phyloP scores from a whole-genome alignment of 1,140 invertebrate genomes.

The Cotesia typhae region DNA sequence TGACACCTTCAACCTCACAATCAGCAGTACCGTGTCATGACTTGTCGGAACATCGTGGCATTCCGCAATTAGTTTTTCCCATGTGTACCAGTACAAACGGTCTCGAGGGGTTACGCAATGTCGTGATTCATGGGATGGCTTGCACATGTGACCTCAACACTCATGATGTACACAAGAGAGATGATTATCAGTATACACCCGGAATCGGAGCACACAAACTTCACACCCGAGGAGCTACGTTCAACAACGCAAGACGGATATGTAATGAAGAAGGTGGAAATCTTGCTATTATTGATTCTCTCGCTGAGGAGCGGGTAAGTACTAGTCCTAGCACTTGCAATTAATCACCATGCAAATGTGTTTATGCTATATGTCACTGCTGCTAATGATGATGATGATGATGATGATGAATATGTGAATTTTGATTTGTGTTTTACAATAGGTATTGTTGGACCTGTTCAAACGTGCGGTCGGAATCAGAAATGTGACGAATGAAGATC shows the following conservation, averaged over 20 bases:
- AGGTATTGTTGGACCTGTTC: conserved; percentile 57
- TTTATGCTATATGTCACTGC: no score
- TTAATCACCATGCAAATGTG: background rate
- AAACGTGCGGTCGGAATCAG: conserved; percentile 47
- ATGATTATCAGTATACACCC: conserved; percentile 54
- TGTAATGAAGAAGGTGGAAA: conserved; percentile 60
- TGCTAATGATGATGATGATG: no score
- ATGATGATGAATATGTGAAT: conserved; percentile 9
- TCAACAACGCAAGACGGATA: conserved; percentile 58
- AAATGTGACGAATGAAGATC: conserved; percentile 45
- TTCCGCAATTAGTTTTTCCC: conserved; percentile 37
- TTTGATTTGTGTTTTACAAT: conserved; percentile 24
- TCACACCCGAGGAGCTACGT: conserved; percentile 51
- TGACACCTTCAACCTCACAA: background rate
- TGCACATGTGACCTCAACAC: conserved; percentile 52
- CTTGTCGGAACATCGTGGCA: background rate
- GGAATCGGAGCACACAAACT: conserved; percentile 58
- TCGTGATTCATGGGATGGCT: conserved; percentile 52
- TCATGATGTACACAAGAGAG: conserved; percentile 43
- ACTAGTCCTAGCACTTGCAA: background rate
- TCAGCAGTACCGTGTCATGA: conserved; percentile 22
- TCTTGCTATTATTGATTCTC: conserved; percentile 58
- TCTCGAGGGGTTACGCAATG: conserved; percentile 35
- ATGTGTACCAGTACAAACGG: conserved; percentile 30
- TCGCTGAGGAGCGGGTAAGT: conserved; percentile 52